Percentiles rank a stretch among this genome's conserved stretches.
phyloP scores from a whole-genome alignment of 2,797 vertebrate genomes.

The Falco concolor region DNA sequence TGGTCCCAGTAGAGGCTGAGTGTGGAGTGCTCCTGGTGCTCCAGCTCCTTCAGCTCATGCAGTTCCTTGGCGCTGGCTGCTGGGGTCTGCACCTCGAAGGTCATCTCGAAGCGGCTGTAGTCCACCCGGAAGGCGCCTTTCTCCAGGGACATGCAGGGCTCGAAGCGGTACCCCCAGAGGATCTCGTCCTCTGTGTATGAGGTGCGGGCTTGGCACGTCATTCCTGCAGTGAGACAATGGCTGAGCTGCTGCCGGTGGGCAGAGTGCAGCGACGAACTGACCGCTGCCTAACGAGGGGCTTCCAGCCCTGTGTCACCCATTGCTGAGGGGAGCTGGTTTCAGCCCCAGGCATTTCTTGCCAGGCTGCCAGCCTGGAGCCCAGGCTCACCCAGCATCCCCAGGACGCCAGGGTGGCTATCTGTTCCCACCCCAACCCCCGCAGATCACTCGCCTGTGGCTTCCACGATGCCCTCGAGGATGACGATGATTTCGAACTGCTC shows the following conservation, averaged over 20 bases:
- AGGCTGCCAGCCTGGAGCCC: background rate
- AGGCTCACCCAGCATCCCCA: background rate
- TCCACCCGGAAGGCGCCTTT: constrained; percentile 82
- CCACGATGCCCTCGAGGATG: constrained; percentile 84
- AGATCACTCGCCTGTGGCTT: constrained; percentile 76
- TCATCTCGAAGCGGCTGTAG: constrained; percentile 80
- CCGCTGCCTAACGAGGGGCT: fast-evolving
- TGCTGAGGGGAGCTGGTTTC: fast-evolving
- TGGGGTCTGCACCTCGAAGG: constrained; percentile 80
- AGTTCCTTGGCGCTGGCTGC: constrained; percentile 73
- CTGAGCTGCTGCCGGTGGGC: background rate
- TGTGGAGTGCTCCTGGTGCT: constrained; percentile 30
- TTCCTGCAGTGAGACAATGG: constrained; percentile 58
- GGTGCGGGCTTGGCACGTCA: constrained; percentile 86
- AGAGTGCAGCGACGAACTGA: fast-evolving
- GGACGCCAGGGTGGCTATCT: background rate
- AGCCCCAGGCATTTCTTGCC: fast-evolving
- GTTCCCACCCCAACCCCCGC: fast-evolving
- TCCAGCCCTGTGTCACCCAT: background rate
- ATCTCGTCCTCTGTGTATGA: constrained; percentile 82
- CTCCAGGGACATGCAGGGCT: constrained; percentile 83
- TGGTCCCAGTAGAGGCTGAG: constrained; percentile 61
- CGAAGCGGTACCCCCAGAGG: constrained; percentile 83
- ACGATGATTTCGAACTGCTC: constrained; percentile 83
- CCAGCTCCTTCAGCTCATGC: constrained; percentile 26